Base-by-base conservation (phyloP, 2,888 invertebrate species). In the Aphrophora alni region DNA sequence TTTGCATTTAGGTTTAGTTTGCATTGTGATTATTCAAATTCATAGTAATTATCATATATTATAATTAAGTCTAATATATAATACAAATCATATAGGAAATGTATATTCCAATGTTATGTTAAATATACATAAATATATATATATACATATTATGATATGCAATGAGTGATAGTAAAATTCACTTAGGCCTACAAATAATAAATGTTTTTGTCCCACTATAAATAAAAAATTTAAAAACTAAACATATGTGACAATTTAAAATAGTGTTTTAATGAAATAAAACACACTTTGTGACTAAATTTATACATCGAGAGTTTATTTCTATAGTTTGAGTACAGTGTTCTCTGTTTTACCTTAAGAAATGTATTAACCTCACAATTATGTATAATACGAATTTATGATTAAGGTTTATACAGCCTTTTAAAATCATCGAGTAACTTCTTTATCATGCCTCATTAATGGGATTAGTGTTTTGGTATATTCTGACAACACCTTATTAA, bases 181-280 rank as follows among this genome's bases (percentile, higher is more conserved):
- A 74, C 74, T 73, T 79, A 79, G 78, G 78, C 78, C 78, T 79
- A 79, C 78, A 68, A 51, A 79, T 51, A 79, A 59, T 59, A 59
- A 21, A 59, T 59, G 59, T 59, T 44, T 44, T 59, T 59, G 59
- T 21, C 59, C 59, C 59, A 59, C 59, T 59, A 59, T 59, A 21
- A 59, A 59, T 59, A 59, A 59, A 59, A 59, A 59, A 8, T 33
- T 59, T 21, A 59, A 59, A 59, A 59, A 21, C 21, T 44, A 12
- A 59, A 59, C 59, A 59, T 59, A 21, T 59, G 59, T 59, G 59
- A 21, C 21, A 21, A 59, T 59, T 59, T 21, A 59, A 44, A 44
- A 59, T 59, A 59, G 78, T 79, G 78, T 79, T 79, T 79, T 79
- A 78, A 79, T 79, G 78, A 79, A 79, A 79, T 79, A 79, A 79